Conservation (phyloP, 2,113 vertebrate genomes). For the Misgurnus mizolepis region DNA sequence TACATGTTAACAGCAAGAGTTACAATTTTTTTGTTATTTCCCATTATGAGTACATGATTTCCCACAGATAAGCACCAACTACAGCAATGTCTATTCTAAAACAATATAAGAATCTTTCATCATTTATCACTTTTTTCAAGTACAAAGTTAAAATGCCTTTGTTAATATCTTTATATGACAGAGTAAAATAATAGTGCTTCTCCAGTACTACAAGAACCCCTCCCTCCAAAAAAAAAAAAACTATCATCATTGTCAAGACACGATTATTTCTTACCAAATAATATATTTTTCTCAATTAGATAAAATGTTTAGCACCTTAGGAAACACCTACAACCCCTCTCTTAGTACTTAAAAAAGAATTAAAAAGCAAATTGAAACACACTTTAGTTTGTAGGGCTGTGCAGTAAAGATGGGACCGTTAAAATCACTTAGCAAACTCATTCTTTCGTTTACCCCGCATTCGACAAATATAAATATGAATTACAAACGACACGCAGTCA, state of each 20-base stretch:
- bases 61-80: constrained; percentile 96
- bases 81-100: constrained; percentile 98
- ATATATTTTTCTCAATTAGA: constrained; percentile 91
- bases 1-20: constrained; percentile 84
- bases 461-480: constrained; percentile 58
- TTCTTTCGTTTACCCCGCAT: constrained; percentile 52
- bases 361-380: constrained; percentile 62
- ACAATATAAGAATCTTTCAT: constrained; percentile 89
- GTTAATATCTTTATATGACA: constrained; percentile 92
- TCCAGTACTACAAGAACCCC: constrained; percentile 88
- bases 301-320: constrained; percentile 98
- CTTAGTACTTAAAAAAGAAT: constrained; percentile 69
- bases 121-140: constrained; percentile 89
- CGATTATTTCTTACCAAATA: constrained; percentile 83
- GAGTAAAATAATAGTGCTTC: constrained; percentile 95
- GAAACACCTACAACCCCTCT: constrained; percentile 85
- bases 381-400: constrained; percentile 79
- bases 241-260: constrained; percentile 83
- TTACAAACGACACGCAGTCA: constrained; percentile 63
- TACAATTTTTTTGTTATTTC: constrained; percentile 78
- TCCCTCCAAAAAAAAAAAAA: constrained; percentile 64
- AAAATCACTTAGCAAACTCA: constrained; percentile 64
- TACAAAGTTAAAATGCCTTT: constrained; percentile 99
- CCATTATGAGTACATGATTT: constrained; percentile 85
- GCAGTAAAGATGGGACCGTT: constrained; percentile 76